Percentiles rank a stretch among this genome's conserved stretches.
phyloP scores from a whole-genome alignment of 2,113 vertebrate species.

The Todiramphus chloris region DNA sequence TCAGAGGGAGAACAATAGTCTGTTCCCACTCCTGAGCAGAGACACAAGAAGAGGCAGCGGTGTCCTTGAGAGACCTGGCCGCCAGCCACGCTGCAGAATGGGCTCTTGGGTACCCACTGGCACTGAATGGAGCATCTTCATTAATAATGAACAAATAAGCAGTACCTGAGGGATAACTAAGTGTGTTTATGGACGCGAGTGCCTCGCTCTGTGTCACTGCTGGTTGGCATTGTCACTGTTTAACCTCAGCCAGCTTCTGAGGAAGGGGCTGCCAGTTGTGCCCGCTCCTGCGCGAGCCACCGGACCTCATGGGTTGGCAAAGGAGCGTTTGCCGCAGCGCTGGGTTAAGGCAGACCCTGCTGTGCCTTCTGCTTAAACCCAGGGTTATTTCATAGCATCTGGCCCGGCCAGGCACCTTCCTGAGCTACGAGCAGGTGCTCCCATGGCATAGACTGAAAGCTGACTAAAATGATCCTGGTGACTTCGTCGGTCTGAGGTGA shows the following conservation, averaged over 20 bases:
- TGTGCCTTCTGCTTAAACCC: neutral
- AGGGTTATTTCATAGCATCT: neutral
- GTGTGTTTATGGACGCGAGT: neutral
- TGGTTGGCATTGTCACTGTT: neutral
- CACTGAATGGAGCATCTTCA: neutral
- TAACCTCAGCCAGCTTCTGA: neutral
- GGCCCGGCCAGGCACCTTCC: neutral
- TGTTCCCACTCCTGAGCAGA: neutral
- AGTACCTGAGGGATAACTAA: neutral
- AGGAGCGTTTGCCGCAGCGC: neutral
- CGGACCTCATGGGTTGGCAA: fast-evolving
- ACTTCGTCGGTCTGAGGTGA: neutral
- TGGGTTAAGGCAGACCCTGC: neutral
- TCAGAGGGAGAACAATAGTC: neutral
- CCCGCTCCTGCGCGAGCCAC: fast-evolving
- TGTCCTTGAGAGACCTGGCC: neutral
- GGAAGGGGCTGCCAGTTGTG: neutral
- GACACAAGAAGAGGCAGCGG: neutral
- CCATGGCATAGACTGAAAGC: fast-evolving
- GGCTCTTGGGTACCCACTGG: neutral
- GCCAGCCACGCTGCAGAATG: neutral
- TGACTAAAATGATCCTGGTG: neutral
- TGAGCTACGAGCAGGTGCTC: neutral
- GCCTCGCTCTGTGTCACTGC: neutral
- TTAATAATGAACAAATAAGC: neutral